These are phyloP conservation scores for Microcebus lehilahytsara DNA, from an alignment of 2,113 vertebrate species.

Conservation along the genomic window DNA sequence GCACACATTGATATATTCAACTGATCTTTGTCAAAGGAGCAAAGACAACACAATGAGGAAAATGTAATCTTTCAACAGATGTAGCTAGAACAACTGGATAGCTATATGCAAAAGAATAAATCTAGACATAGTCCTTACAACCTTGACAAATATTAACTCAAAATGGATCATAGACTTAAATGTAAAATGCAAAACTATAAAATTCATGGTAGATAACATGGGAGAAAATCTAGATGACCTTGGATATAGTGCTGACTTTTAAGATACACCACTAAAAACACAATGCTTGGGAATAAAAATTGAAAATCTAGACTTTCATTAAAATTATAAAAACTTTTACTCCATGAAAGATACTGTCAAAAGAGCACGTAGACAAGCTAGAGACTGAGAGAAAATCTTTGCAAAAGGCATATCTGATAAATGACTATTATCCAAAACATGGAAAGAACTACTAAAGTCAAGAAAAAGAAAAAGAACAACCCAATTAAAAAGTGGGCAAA, in stretches of 20 bases:
- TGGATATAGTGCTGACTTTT: not conserved
- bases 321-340: not conserved
- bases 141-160: not conserved
- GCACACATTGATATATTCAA: not conserved
- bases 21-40: not conserved
- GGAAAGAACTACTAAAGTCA: not conserved
- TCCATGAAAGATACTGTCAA: not conserved
- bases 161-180: not conserved
- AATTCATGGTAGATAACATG: not conserved
- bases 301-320: not conserved
- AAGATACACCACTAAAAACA: not conserved
- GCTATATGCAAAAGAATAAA: not conserved
- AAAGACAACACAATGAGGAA: not conserved
- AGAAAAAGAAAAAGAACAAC: not conserved
- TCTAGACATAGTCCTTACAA: not conserved
- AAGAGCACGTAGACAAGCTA: not conserved
- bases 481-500: not conserved
- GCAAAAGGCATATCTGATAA: not conserved
- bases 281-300: not conserved
- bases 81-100: not conserved
- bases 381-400: not conserved
- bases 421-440: not conserved
- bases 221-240: not conserved
- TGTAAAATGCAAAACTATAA: not conserved
- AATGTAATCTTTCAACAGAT: not conserved